Evolutionary conservation across 2,888 invertebrate species (phyloP), one percentile per base, ranked within the genome.

Genomic region (Caenorhabditis macrosperma): DNA sequence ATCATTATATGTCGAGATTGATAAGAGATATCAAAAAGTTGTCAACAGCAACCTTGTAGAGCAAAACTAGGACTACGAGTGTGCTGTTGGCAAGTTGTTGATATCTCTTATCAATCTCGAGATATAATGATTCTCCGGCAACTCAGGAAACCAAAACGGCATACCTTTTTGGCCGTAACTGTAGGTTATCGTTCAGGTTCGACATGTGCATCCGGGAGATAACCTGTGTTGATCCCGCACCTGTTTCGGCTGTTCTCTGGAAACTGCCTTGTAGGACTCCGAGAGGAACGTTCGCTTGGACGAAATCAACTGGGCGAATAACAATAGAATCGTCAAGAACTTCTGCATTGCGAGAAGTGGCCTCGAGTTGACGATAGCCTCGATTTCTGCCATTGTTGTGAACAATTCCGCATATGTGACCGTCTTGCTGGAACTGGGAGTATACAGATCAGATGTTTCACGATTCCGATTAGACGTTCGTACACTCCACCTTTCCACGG

Each of bases 381-480:
- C 52, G 1, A 52, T n/a, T n/a, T 52, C 52, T 7, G 52, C 30
- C 4, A 52, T 52, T 1, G n/a, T n/a, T 1, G 52, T 52, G 28
- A 30, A 30, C 12, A 52, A 30, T 30, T 52, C 28, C 2, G 9
- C 26, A 30, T 12, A 52, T n/a, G 52, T 28, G 5, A n/a, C 2
- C n/a, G 2, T 3, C 7, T 30, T 12, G 15, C 2, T 28, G 15
- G 4, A 15, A 2, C 10, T 12, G 17, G 46, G 15, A 28, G 10
- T 26, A 48, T 44, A 61, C 9, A 61, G 20, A n/a, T n/a, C 7
- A 61, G 48, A 3, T 28, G 15, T 26, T 61, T 61, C 20, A 61
- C 30, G 2, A 44, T 48, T 6, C 61, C 61, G 12, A 57, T 59
- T n/a, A n/a, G n/a, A n/a, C n/a, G n/a, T n/a, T n/a, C n/a, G n/a